Conservation (phyloP, 2,797 vertebrate species). For the Allobates femoralis region DNA sequence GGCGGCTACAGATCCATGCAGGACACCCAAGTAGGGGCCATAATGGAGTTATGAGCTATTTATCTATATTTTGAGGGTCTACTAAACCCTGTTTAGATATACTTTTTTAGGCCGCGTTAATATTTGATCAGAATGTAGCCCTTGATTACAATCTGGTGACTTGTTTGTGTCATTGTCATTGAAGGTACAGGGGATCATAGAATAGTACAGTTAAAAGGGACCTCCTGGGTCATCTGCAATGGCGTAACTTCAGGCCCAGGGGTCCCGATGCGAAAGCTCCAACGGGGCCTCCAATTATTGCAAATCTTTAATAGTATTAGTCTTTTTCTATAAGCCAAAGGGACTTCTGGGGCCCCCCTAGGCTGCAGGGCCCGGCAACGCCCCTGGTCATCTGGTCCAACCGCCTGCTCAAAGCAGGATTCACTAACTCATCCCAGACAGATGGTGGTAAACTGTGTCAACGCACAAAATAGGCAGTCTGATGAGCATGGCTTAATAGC, state of each 20-base stretch:
- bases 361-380: no score
- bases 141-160: not conserved
- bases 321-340: no score
- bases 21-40: not conserved
- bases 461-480: not conserved
- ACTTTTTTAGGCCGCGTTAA: not conserved
- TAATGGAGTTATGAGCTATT: not conserved
- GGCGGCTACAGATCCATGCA: not conserved
- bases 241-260: no score
- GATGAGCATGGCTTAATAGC: not conserved
- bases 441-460: not conserved
- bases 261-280: no score
- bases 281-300: no score
- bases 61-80: not conserved
- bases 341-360: no score
- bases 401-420: no score
- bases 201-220: no score
- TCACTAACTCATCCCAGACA: no score
- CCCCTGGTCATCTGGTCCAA: no score
- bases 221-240: no score
- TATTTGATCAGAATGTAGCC: not conserved
- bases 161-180: not conserved
- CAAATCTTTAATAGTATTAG: no score
- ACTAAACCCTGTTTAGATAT: not conserved
- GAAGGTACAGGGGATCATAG: not conserved